A percentile compares a stretch with the other conserved stretches of the same genome.
Conservation (phyloP, 2,888 invertebrate species). For the Pammene fasciana region DNA sequence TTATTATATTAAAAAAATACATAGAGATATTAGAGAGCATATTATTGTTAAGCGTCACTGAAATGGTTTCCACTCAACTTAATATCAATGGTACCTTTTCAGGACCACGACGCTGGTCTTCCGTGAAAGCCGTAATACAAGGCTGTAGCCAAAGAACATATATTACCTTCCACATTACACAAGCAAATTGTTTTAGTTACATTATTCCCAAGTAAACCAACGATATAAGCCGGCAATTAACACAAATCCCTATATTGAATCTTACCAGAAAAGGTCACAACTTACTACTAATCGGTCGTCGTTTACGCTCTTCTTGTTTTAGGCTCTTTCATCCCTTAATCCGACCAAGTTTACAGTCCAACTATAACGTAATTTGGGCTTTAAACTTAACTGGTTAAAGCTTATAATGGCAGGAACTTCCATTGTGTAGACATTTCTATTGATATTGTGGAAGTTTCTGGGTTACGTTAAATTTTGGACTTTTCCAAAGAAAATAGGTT, state of each 20-base stretch:
- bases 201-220: background rate
- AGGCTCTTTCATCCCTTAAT: constrained; percentile 14
- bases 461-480: constrained; percentile 11
- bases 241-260: constrained; percentile 6
- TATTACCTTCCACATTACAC: background rate
- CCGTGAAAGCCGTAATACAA: too few species aligned
- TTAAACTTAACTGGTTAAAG: constrained; percentile 16
- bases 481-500: constrained; percentile 17
- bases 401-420: constrained; percentile 16
- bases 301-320: background rate
- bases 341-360: constrained; percentile 15
- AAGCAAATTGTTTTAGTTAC: constrained; percentile 7
- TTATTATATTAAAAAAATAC: too few species aligned
- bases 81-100: too few species aligned
- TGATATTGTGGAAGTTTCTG: constrained; percentile 22
- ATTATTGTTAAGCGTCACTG: too few species aligned
- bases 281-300: background rate
- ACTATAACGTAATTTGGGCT: constrained; percentile 9
- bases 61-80: too few species aligned
- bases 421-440: constrained; percentile 13
- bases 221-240: constrained; percentile 15
- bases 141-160: too few species aligned
- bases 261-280: background rate
- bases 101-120: too few species aligned
- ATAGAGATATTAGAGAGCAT: too few species aligned